A percentile compares a stretch with the other conserved stretches of the same genome.
Evolutionary conservation across 2,113 vertebrate genomes (phyloP).

Genomic region (Plestiodon gilberti): DNA sequence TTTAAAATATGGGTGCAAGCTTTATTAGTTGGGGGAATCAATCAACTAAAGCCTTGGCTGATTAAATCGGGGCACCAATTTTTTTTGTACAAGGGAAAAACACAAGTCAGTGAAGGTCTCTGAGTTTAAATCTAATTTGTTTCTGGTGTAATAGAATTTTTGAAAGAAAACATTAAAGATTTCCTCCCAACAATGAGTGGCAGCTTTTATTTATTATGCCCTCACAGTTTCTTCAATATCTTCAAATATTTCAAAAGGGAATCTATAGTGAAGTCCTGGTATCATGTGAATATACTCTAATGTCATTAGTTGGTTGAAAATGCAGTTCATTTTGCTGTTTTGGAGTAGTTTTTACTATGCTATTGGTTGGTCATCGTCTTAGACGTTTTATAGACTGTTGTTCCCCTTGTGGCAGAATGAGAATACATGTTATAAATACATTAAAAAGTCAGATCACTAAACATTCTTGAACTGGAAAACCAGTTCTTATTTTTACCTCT

Average conservation of each 20-base stretch:
- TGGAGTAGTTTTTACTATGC: neutral
- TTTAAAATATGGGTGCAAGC: neutral
- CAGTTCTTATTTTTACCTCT: neutral
- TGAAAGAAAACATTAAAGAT: neutral
- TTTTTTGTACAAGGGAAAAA: neutral
- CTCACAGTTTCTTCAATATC: neutral
- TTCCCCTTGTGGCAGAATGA: neutral
- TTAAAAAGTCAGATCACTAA: neutral
- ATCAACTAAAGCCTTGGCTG: neutral
- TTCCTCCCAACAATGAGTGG: neutral
- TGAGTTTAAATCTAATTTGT: neutral
- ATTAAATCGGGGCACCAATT: neutral
- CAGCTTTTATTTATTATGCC: neutral
- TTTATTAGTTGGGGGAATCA: neutral
- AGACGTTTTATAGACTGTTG: neutral
- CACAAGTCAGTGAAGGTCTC: neutral
- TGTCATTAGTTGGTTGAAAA: neutral
- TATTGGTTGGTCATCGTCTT: neutral
- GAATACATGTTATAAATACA: neutral
- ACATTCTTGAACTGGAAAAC: neutral
- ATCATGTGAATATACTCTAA: neutral
- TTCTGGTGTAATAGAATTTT: neutral
- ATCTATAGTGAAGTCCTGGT: neutral
- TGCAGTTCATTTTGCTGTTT: neutral
- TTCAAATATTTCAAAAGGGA: neutral